Evolutionary conservation across 2,113 vertebrate genomes (phyloP).

Genomic region (Myotis lucifugus): DNA sequence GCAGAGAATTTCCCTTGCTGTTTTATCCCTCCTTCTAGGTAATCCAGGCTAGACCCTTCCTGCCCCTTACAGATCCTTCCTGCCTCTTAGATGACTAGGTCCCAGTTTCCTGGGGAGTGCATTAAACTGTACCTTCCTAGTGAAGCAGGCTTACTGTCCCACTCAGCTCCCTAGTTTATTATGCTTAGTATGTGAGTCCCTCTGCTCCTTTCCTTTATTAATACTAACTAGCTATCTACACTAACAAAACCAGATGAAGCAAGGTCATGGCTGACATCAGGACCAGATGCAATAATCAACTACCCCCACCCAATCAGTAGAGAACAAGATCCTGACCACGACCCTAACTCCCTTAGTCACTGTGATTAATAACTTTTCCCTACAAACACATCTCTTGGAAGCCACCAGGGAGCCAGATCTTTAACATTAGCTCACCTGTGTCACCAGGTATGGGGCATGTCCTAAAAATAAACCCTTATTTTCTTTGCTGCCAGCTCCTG

Average conservation of each 20-base stretch:
- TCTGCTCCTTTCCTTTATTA: neutral
- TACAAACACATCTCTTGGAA: neutral
- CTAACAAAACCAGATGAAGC: neutral
- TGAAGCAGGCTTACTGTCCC: neutral
- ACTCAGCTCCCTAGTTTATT: neutral
- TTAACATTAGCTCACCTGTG: neutral
- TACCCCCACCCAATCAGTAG: neutral
- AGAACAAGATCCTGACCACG: neutral
- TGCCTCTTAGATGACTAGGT: neutral
- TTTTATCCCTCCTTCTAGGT: neutral
- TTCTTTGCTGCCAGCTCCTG: neutral
- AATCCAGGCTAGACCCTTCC: neutral
- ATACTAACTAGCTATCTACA: neutral
- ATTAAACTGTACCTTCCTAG: neutral
- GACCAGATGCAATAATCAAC: neutral
- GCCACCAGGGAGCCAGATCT: neutral
- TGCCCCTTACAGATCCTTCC: neutral
- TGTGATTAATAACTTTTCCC: neutral
- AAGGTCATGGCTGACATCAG: neutral
- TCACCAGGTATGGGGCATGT: neutral
- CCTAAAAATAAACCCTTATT: neutral
- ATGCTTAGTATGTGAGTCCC: neutral
- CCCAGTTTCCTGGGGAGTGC: neutral
- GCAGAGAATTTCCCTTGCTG: neutral
- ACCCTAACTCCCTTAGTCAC: neutral